A percentile compares a stretch with the other conserved stretches of the same genome.
These are phyloP conservation scores for Cryptotis parvus DNA, from an alignment of 2,113 vertebrate species.

Conservation along the genomic window DNA sequence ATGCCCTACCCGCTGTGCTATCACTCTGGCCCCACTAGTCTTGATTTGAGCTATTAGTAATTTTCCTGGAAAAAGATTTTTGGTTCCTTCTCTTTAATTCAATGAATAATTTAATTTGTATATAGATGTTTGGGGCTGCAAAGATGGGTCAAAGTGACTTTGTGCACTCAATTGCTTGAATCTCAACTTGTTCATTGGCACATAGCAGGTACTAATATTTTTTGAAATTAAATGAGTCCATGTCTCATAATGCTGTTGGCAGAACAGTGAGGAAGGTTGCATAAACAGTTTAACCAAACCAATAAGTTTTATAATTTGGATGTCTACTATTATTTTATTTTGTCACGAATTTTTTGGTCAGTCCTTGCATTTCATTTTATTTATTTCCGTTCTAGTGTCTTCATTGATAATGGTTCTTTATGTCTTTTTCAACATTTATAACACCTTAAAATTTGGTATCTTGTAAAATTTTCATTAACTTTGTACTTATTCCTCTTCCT, in stretches of 20 bases:
- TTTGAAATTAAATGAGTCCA: conserved; percentile 40
- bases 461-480: conserved; percentile 57
- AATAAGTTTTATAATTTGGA: conserved; percentile 9
- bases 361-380: conserved; percentile 41
- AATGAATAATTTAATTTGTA: not conserved
- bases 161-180: not conserved
- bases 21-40: no score
- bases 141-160: not conserved
- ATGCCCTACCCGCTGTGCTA: no score
- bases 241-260: not conserved
- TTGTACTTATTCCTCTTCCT: not conserved
- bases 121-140: not conserved
- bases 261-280: not conserved
- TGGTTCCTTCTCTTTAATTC: not conserved
- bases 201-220: not conserved
- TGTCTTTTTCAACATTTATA: not conserved
- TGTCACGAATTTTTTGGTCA: not conserved
- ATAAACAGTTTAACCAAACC: conserved; percentile 38
- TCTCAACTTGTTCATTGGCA: not conserved
- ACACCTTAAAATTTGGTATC: not conserved
- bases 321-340: not conserved
- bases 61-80: not conserved
- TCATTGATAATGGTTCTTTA: not conserved
- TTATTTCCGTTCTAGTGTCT: not conserved
- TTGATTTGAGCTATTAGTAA: not conserved